Evolutionary conservation across 2,797 vertebrate genomes (phyloP), one percentile per base, ranked within the genome.

Genomic region (Glossophaga mutica): DNA sequence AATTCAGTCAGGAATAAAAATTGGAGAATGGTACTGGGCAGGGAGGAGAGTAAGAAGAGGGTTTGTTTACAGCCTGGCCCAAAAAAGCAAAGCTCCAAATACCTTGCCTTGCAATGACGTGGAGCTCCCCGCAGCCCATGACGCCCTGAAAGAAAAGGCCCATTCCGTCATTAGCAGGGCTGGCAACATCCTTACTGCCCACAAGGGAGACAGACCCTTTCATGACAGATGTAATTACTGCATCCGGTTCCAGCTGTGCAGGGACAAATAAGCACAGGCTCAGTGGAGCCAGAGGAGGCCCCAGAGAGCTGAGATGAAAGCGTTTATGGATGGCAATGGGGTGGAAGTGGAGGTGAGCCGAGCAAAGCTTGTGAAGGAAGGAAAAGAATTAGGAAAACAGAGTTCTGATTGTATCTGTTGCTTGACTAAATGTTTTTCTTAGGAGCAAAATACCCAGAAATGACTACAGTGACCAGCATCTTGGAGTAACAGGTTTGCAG

Each of bases 371-470:
- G 26, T 2, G 9, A 12, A 34, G 55, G 22, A 39, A 32, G 70
- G 21, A n/a, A 55, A 44, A 57, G 34, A n/a, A 32, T 8, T 15
- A 37, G 26, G 29, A 26, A 81, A 57, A 44, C 39, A 9, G 68
- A 70, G 34, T 59, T 90, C 44, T 71, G 76, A 48, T 55, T 67
- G 48, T 34, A 91, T 42, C 34, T n/a, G 77, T 90, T 87, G 82
- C 74, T 77, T 95, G 37, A 87, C 77, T 85, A 89, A 94, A 87
- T 14, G 4, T 67, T 94, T 95, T 79, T 91, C 73, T 90, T 94
- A 96, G 89, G 89, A 96, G 78, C 42, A 95, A 95, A 97, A 95
- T 92, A 87, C 50, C 70, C 83, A 94, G 78, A 65, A 76, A 21
- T 6, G 76, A 48, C 37, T 87, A 88, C 84, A 55, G n/a, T 52